phyloP scores from a whole-genome alignment of 2,113 vertebrate species.

The Spea bombifrons region DNA sequence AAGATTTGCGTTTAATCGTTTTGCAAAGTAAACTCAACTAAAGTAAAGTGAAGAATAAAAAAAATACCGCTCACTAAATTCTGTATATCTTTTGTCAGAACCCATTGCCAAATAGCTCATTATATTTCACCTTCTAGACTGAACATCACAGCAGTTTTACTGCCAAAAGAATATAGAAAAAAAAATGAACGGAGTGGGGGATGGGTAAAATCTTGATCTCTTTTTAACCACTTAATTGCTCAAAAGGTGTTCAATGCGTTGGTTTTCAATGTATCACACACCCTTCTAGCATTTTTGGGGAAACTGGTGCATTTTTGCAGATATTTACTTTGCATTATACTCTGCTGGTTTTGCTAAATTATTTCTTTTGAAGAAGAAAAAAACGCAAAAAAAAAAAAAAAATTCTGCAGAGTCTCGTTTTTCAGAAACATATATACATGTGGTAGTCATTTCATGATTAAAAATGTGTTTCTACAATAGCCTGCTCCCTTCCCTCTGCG shows the following conservation, averaged over 20 bases:
- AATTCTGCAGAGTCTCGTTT: neutral
- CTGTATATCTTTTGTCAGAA: slow-evolving; percentile 7
- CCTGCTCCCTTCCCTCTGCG: slow-evolving; percentile 37
- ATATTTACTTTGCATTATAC: neutral
- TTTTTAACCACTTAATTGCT: neutral
- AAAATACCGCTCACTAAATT: slow-evolving; percentile 9
- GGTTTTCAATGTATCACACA: neutral
- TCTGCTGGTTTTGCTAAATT: neutral
- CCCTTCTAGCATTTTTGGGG: neutral
- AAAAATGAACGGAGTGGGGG: slow-evolving; percentile 7
- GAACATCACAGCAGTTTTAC: slow-evolving; percentile 6
- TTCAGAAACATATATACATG: slow-evolving; percentile 39
- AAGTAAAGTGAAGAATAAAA: too few species aligned
- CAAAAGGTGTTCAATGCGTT: neutral
- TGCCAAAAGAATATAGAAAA: slow-evolving; percentile 6
- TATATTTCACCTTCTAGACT: slow-evolving; percentile 23
- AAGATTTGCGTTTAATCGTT: too few species aligned
- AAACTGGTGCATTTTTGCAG: neutral
- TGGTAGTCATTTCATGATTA: slow-evolving; percentile 49
- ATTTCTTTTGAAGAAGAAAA: slow-evolving; percentile 12
- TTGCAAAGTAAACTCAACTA: too few species aligned
- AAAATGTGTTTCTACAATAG: slow-evolving; percentile 46
- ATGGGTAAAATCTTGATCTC: neutral
- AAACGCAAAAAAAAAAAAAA: neutral
- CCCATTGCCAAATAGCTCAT: slow-evolving; percentile 32